These are phyloP conservation scores for Xiphorhynchus erythropygius DNA, from an alignment of 2,797 vertebrate species.

Conservation along the genomic window DNA sequence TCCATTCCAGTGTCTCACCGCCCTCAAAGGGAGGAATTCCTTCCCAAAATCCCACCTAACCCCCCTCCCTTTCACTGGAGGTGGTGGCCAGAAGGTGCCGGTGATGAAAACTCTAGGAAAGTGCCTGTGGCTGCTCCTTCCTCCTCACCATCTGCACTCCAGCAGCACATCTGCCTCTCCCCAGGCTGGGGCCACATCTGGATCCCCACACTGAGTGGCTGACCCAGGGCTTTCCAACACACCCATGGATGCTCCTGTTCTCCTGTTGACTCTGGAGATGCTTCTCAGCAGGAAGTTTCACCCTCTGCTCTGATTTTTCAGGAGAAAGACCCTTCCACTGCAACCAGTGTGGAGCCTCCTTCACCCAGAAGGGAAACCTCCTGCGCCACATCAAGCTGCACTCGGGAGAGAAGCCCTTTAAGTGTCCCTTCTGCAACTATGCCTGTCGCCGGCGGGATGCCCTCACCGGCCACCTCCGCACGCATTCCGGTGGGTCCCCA, in stretches of 20 bases:
- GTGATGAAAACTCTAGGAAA: neutral
- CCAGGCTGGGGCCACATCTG: neutral
- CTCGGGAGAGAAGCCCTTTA: slow-evolving; percentile 97
- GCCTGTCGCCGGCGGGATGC: slow-evolving; percentile 93
- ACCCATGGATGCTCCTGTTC: rapidly evolving
- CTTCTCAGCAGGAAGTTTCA: neutral
- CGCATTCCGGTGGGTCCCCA: slow-evolving; percentile 87
- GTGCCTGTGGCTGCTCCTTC: rapidly evolving
- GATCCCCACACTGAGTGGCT: neutral
- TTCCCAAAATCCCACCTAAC: neutral
- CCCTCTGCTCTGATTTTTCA: slow-evolving; percentile 38
- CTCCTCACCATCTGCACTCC: rapidly evolving
- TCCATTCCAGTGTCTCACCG: neutral
- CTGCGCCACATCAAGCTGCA: slow-evolving; percentile 96
- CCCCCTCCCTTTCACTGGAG: neutral
- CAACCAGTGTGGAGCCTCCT: slow-evolving; percentile 96
- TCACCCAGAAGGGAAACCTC: slow-evolving; percentile 97
- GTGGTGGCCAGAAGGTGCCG: neutral
- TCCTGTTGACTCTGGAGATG: too few relatives aligned
- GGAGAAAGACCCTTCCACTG: slow-evolving; percentile 96
- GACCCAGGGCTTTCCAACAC: neutral
- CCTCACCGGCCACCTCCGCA: slow-evolving; percentile 93
- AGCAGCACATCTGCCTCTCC: neutral
- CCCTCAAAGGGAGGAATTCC: neutral
- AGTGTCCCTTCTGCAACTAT: slow-evolving; percentile 94